A percentile compares a stretch with the other conserved stretches of the same genome.
These are phyloP conservation scores for Autographa pulchrina DNA, from an alignment of 2,888 invertebrate species.

Conservation along the genomic window DNA sequence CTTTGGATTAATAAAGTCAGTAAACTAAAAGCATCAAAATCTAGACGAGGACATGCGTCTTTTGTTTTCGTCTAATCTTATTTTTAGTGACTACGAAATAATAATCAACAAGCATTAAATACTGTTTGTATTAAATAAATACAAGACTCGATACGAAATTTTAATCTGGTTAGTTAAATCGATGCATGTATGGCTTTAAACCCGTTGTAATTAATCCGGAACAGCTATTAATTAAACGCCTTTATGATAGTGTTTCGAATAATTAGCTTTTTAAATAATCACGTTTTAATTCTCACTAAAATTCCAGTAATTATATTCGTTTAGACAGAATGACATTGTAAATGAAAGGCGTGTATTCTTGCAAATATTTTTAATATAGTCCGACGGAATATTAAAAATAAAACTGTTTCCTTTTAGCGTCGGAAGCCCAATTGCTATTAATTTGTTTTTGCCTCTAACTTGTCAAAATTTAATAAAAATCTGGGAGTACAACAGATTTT, in stretches of 20 bases:
- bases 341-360: neutral
- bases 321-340: neutral
- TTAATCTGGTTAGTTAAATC: slow-evolving; percentile 4
- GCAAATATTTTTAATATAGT: slow-evolving; percentile 8
- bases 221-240: slow-evolving; percentile 4
- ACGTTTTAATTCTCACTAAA: neutral
- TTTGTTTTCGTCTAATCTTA: too few relatives aligned
- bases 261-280: neutral
- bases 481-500: slow-evolving; percentile 31
- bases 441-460: slow-evolving; percentile 50
- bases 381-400: slow-evolving; percentile 15
- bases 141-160: neutral
- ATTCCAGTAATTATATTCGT: neutral
- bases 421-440: slow-evolving; percentile 26
- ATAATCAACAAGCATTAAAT: too few relatives aligned
- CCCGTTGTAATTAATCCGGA: slow-evolving; percentile 1
- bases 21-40: too few relatives aligned
- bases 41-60: too few relatives aligned
- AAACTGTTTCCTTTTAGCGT: slow-evolving; percentile 12
- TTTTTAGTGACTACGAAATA: too few relatives aligned
- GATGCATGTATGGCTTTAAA: slow-evolving; percentile 4
- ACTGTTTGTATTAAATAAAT: too few relatives aligned
- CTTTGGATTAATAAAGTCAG: too few relatives aligned
- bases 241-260: neutral
- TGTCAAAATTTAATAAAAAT: slow-evolving; percentile 55